Evolutionary conservation across 2,888 invertebrate species (phyloP), one percentile per base, ranked within the genome.

Genomic region (Apoda limacodes): DNA sequence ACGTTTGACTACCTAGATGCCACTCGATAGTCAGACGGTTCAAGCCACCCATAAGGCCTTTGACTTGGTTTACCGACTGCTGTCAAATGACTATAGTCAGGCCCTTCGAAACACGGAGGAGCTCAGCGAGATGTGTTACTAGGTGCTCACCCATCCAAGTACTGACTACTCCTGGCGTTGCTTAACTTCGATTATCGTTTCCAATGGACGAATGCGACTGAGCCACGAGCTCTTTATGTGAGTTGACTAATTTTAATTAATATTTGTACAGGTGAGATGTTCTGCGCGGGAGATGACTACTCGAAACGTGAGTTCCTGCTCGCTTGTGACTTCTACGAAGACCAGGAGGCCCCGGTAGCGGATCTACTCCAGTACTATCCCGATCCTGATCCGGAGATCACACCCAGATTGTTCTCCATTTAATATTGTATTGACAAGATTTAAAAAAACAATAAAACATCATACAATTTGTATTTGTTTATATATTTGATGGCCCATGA

Each of bases 321-420:
- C 12, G 80, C 78, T 2, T 80, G 80, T 46, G 80, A 80, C 31
- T 80, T 80, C 46, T 80, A 75, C 38, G 78, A 80, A 52, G 80
- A 80, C 26, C 78, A 80, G 49, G 80, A 80, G 44, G 56, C 76
- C 3, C 78, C 78, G 4, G 75, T 78, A 2, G 80, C 80, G 3
- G 75, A 78, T 50, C 48, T 80, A 32, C 50, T 80, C 10, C 78
- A 78, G 30, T 80, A 78, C 32, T 80, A 80, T 46, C 74, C 75
- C 3, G 76, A 78, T 41, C 71, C 76, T 0, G 78, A 78, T 36
- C 70, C 70, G 4, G 76, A 75, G 58, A 69, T 69, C 13, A 56
- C 53, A 7, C 65, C 76, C 1, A 74, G 67, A 52, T 36, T 71
- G 19, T 71, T 59, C 39, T 53, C 7, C n/a, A 5, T 22, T 6